Base-by-base conservation (phyloP, 2,888 invertebrate genomes). In the Drosophila austrosaltans region DNA sequence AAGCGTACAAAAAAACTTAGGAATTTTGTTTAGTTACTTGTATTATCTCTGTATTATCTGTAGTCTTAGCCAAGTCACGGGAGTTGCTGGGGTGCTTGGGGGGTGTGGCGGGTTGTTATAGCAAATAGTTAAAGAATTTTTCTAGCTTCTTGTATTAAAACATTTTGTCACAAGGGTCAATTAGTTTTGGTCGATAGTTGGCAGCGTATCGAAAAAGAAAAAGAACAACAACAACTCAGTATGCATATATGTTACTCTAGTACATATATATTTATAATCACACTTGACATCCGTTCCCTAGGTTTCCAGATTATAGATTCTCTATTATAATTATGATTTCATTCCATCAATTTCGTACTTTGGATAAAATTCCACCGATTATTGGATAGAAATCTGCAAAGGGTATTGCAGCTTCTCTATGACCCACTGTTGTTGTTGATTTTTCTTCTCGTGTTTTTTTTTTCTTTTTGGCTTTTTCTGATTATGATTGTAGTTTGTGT, bases 21-120 rank as follows among this genome's bases (percentile, higher is more conserved):
- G 77, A 76, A 79, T 76, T 66, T 72, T 71, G 69, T 76, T 79
- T 66, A 61, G 70, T 68, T 56, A 64, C 61, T 57, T 68, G 48
- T 48, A 67, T 74, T 79, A 78, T 78, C 79, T 73, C 44, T 63
- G 20, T 65, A 71, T 69, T 77, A 79, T 79, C 68, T 77, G 54
- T 53, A 62, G 72, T 66, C 10, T 63, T 68, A 66, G 48, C 56
- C 66, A 53, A 57, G 60, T 58, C 42, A 12, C 59, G 65, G 22
- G 48, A 20, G 44, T 20, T 44, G 2, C 20, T 20, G 20, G 12
- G 44, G 8, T 3, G 6, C 16, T 16, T 1, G 36, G 7, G 36
- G 36, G 48, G 20, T 44, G 22, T 22, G 22, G 8, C 22, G 6
- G 20, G 22, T 3, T 10, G 36, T 8, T 8, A 48, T 22, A 10